Evolutionary conservation across 1,140 invertebrate genomes (phyloP).

Genomic region (Bombus haemorrhoidalis): DNA sequence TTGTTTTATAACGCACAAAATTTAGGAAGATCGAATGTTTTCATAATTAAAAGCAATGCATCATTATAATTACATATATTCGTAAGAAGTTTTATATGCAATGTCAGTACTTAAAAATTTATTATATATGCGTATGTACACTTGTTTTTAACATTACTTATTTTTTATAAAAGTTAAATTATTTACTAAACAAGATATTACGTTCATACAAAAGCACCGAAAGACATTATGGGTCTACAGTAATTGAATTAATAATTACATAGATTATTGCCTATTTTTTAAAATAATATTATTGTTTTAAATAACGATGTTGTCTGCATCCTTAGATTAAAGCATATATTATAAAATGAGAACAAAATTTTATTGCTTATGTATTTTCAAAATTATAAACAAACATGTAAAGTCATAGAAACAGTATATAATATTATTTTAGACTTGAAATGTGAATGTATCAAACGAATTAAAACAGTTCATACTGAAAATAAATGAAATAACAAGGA

Average conservation of each 20-base stretch:
- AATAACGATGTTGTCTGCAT: background rate
- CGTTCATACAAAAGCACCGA: conserved; percentile 71
- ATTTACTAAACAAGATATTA: conserved; percentile 72
- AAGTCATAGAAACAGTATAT: background rate
- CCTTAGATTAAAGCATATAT: background rate
- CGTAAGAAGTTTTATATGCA: conserved; percentile 60
- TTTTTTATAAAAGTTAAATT: conserved; percentile 74
- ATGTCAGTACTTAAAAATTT: conserved; percentile 71
- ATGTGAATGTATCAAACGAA: background rate
- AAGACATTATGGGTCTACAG: conserved; percentile 62
- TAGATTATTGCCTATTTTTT: background rate
- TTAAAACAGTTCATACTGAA: background rate
- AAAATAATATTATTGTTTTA: background rate
- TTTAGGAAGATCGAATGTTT: conserved; percentile 34
- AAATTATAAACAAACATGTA: background rate
- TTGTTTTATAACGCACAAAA: background rate
- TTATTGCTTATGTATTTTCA: background rate
- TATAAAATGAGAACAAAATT: background rate
- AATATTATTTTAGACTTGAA: background rate
- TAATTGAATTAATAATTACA: conserved; percentile 38
- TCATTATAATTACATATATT: conserved; percentile 64
- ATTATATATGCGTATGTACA: conserved; percentile 72
- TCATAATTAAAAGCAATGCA: conserved; percentile 28
- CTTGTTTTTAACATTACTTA: conserved; percentile 52
- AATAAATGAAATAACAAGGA: background rate